phyloP scores from a whole-genome alignment of 1,140 invertebrate species.

The Dufourea novaeangliae region DNA sequence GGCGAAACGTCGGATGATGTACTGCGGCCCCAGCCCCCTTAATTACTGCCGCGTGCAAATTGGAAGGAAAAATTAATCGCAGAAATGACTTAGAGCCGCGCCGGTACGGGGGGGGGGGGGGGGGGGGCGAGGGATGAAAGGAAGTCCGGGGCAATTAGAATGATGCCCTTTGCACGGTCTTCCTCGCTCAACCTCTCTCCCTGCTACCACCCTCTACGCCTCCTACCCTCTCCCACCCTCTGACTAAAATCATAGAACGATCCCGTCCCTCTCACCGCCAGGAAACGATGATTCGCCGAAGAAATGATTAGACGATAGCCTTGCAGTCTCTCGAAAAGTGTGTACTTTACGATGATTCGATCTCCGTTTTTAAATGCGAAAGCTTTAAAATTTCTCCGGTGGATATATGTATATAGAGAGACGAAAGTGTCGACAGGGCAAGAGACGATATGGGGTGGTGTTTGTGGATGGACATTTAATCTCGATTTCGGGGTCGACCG shows the following conservation, averaged over 20 bases:
- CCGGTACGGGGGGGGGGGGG: constrained; percentile 52
- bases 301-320: too few species aligned
- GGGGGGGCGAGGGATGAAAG: constrained; percentile 76
- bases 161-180: constrained; percentile 81
- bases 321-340: too few species aligned
- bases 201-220: constrained; percentile 45
- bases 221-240: constrained; percentile 23
- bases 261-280: not conserved
- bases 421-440: not conserved
- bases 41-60: constrained; percentile 83
- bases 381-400: not conserved
- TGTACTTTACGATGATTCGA: not conserved
- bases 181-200: constrained; percentile 67
- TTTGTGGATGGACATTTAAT: constrained; percentile 73
- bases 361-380: not conserved
- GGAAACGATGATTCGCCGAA: not conserved
- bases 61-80: constrained; percentile 83
- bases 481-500: constrained; percentile 77
- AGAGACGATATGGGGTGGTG: not conserved
- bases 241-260: constrained; percentile 28
- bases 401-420: not conserved
- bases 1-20: constrained; percentile 77
- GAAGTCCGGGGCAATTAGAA: constrained; percentile 82
- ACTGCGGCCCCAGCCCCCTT: constrained; percentile 79
- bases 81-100: constrained; percentile 82